Base-by-base conservation (phyloP, 2,113 vertebrate species). In the Bubo blakistoni region DNA sequence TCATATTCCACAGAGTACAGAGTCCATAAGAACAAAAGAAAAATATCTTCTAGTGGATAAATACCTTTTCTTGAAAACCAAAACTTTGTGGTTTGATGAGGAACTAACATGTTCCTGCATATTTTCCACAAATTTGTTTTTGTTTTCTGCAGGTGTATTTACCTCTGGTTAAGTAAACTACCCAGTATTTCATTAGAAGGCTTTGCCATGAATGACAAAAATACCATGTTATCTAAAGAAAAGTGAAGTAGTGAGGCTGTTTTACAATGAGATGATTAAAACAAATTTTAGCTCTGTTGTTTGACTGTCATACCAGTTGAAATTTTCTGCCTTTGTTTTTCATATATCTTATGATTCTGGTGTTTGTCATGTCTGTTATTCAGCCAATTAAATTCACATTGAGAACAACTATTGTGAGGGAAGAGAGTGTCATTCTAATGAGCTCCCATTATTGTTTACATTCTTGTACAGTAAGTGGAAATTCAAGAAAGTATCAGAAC, bases 401-500 rank as follows among this genome's bases (percentile, higher is more conserved):
- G 86, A 92, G 73, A 84, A 58, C 59, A 77, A 90, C 57, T 5
- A 3, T 24, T 81, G 67, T 71, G 36, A 91, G 34, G 65, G 67
- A 90, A 90, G 15, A 95, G 59, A 62, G 29, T 87, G 42, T 93
- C 84, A 81, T 96, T 91, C 54, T 96, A 94, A 96, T 94, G 90
- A 97, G 84, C 34, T 91, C 49, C 76, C 91, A 92, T 94, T 95
- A 96, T 91, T 96, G 84, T 91, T 96, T 96, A 96, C 81, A 44
- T 84, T 94, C 81, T 83, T 76, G 25, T 83, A 81, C n/a, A 52
- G 34, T 62, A 93, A 77, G 42, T 92, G 62, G 55, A 72, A 96
- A 91, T 90, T 93, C 72, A 88, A 59, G 44, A 71, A 80, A 70
- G 22, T 72, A 73, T 66, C 5, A 20, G 55, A 94, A 88, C 18